These are phyloP conservation scores for Synanthedon myopaeformis DNA, from an alignment of 2,888 invertebrate species.

Conservation along the genomic window DNA sequence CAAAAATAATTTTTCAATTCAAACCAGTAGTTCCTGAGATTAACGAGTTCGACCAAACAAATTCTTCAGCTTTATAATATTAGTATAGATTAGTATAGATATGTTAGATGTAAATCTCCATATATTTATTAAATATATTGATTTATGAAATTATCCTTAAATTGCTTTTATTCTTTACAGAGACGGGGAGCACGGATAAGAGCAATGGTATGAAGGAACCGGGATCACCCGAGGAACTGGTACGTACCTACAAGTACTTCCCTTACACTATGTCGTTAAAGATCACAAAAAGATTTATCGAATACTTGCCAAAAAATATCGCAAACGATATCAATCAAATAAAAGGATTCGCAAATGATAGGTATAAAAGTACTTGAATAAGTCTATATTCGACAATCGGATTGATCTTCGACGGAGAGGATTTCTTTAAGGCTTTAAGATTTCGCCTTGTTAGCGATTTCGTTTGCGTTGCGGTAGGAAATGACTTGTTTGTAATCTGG, in stretches of 20 bases:
- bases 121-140: neutral
- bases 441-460: slow-evolving; percentile 2
- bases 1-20: too few species aligned
- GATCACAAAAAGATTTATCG: neutral
- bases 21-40: too few species aligned
- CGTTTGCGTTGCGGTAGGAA: slow-evolving; percentile 1
- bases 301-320: neutral
- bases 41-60: too few species aligned
- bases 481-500: too few species aligned
- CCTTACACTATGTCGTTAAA: neutral
- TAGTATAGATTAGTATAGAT: too few species aligned
- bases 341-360: slow-evolving; percentile 9
- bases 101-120: neutral
- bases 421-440: neutral
- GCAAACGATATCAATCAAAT: neutral
- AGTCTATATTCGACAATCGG: slow-evolving; percentile 7
- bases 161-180: slow-evolving; percentile 64
- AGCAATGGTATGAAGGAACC: slow-evolving; percentile 91
- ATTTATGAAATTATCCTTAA: neutral
- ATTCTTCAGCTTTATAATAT: too few species aligned
- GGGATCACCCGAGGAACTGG: slow-evolving; percentile 85
- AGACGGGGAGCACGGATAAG: slow-evolving; percentile 76
- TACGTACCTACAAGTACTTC: slow-evolving; percentile 70
- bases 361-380: slow-evolving; percentile 8
- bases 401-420: slow-evolving; percentile 7